A percentile compares a stretch with the other conserved stretches of the same genome.
Conservation (phyloP, 2,113 vertebrate species). For the Porphyrio hochstetteri region DNA sequence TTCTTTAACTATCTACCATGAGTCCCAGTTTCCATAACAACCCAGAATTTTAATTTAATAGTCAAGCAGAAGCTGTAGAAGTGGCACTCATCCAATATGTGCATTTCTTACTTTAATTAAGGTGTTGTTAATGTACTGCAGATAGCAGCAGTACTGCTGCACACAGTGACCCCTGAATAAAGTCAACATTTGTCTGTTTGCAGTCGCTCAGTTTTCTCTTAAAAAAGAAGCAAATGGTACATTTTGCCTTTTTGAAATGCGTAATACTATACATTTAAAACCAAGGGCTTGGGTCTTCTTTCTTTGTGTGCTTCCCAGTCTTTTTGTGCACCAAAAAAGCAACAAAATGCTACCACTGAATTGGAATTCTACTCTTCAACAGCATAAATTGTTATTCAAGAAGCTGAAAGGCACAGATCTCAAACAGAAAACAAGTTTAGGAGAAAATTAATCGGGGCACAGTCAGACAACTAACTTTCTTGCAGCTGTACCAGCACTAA, state of each 20-base stretch:
- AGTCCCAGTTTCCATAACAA: slow-evolving; percentile 66
- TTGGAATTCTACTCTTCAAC: slow-evolving; percentile 14
- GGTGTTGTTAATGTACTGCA: background rate
- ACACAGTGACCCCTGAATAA: background rate
- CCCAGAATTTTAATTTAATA: slow-evolving; percentile 59
- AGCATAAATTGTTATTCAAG: slow-evolving; percentile 24
- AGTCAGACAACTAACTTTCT: slow-evolving; percentile 13
- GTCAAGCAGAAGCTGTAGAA: slow-evolving; percentile 45
- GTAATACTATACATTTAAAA: background rate
- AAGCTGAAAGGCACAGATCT: slow-evolving; percentile 13
- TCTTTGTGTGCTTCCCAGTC: background rate
- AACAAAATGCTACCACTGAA: slow-evolving; percentile 28
- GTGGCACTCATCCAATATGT: slow-evolving; percentile 10
- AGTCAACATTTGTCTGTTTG: background rate
- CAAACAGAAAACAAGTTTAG: slow-evolving; percentile 32
- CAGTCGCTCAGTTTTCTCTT: background rate
- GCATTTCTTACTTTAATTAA: slow-evolving; percentile 46
- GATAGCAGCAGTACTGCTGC: slow-evolving; percentile 9
- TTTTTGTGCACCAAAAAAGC: slow-evolving; percentile 23
- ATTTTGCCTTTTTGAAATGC: background rate
- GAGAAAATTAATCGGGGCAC: slow-evolving; percentile 43
- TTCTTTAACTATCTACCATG: slow-evolving; percentile 58
- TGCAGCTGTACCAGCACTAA: slow-evolving; percentile 62
- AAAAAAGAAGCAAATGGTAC: background rate
- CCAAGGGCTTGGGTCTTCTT: background rate